Percentiles rank a stretch among this genome's conserved stretches.
phyloP scores from a whole-genome alignment of 2,113 vertebrate genomes.

The Eudorcas thomsonii region DNA sequence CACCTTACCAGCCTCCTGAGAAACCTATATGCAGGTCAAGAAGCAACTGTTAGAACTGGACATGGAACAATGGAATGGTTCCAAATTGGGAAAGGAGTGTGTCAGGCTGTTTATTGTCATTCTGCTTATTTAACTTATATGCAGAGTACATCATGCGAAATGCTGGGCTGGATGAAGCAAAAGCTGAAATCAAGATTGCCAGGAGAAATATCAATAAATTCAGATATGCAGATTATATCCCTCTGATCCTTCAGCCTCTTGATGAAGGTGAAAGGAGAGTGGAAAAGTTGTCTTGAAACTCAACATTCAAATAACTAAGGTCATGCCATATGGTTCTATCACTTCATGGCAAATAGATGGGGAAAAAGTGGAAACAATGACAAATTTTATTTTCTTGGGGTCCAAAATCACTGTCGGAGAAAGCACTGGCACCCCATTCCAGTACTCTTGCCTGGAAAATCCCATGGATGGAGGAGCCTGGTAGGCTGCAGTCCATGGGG shows the following conservation, averaged over 20 bases:
- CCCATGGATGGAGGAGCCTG: too few relatives aligned
- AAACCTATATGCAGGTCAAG: not conserved
- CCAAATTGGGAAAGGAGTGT: not conserved
- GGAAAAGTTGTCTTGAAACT: not conserved
- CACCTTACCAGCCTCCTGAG: not conserved
- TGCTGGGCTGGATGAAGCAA: too few relatives aligned
- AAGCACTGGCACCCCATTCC: too few relatives aligned
- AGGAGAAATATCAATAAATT: not conserved
- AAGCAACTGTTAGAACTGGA: not conserved
- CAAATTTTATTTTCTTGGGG: not conserved
- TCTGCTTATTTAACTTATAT: not conserved
- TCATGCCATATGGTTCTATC: not conserved
- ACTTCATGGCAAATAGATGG: not conserved
- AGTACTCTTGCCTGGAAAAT: too few relatives aligned
- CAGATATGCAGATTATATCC: not conserved
- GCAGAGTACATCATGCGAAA: not conserved
- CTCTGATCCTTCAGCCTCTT: not conserved
- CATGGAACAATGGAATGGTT: not conserved
- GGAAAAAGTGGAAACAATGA: not conserved
- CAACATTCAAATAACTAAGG: not conserved
- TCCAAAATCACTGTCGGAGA: not conserved
- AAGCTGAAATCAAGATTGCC: not conserved
- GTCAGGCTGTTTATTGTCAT: not conserved
- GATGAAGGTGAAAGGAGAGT: not conserved
- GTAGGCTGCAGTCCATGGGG: too few relatives aligned